phyloP scores from a whole-genome alignment of 2,888 invertebrate species.

The Sesamia inferens region DNA sequence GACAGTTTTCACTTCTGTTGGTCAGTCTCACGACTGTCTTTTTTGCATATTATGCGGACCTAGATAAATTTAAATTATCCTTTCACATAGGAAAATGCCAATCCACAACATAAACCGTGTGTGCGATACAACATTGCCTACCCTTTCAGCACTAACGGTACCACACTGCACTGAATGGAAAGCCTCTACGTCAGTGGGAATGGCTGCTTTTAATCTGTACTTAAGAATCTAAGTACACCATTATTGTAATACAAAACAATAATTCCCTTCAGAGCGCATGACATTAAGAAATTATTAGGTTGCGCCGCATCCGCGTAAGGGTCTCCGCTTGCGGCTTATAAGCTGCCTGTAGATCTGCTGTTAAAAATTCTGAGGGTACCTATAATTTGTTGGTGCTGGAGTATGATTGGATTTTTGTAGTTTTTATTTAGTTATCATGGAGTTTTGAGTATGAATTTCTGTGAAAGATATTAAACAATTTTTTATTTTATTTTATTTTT shows the following conservation, averaged over 20 bases:
- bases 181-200: conserved; percentile 72
- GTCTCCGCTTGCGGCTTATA: conserved; percentile 77
- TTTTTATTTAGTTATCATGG: background rate
- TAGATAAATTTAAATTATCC: background rate
- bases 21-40: no score
- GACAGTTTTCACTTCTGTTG: no score
- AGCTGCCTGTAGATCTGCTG: conserved; percentile 54
- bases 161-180: conserved; percentile 52
- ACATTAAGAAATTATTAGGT: conserved; percentile 90
- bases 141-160: conserved; percentile 50
- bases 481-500: no score
- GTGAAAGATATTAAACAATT: no score
- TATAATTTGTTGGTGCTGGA: background rate
- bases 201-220: conserved; percentile 78
- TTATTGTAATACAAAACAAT: conserved; percentile 89
- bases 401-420: background rate
- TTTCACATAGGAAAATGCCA: background rate
- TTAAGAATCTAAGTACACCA: conserved; percentile 82
- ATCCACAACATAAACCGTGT: background rate
- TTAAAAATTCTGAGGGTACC: background rate
- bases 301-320: conserved; percentile 87
- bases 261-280: conserved; percentile 88
- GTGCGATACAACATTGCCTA: background rate
- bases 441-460: no score
- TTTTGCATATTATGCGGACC: no score